phyloP scores from a whole-genome alignment of 2,888 invertebrate species.

The Dinocampus coccinellae region DNA sequence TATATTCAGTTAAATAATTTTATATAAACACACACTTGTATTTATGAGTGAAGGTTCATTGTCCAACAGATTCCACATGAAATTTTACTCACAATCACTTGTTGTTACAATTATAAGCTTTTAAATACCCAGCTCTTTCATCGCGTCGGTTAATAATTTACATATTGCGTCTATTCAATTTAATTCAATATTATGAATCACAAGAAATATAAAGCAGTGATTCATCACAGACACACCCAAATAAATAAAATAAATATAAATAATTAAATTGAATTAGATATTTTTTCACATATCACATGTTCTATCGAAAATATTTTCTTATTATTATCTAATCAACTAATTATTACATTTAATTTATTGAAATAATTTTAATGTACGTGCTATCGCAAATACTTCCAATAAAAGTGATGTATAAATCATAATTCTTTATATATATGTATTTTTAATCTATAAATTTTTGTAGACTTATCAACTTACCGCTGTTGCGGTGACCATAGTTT shows the following conservation, averaged over 20 bases:
- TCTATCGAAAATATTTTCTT: too few relatives aligned
- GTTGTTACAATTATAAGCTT: not conserved
- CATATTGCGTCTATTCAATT: not conserved
- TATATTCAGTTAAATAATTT: not conserved
- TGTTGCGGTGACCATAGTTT: constrained; percentile 43
- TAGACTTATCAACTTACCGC: constrained; percentile 47
- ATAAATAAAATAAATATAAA: not conserved
- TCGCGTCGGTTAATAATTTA: not conserved
- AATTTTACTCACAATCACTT: not conserved
- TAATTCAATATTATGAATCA: not conserved
- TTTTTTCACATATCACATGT: too few relatives aligned
- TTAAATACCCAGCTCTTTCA: not conserved
- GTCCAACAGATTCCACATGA: not conserved
- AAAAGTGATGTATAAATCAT: not conserved
- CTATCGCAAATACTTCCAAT: not conserved
- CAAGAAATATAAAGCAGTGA: not conserved
- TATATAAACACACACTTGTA: not conserved
- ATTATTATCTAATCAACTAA: too few relatives aligned
- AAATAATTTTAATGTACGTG: too few relatives aligned
- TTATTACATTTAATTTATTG: too few relatives aligned
- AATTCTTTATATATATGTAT: not conserved
- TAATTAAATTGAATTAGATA: too few relatives aligned
- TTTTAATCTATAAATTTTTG: constrained; percentile 18
- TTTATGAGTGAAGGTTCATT: not conserved
- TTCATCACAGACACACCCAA: not conserved